Base-by-base conservation (phyloP, 2,888 invertebrate species). In the Leptodirus hochenwartii region DNA sequence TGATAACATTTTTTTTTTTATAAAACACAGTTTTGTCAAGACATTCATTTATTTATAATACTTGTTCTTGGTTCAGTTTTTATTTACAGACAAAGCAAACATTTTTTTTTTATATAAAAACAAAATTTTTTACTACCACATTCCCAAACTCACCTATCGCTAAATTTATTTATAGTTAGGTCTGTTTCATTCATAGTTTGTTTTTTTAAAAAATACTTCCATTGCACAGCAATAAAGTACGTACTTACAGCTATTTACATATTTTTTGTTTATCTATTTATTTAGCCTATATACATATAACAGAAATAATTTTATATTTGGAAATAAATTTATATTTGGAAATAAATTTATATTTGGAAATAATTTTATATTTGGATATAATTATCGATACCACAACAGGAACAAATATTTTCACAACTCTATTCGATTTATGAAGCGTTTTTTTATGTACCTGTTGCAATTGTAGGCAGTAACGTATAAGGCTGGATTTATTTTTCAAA, bases 201-300 rank as follows among this genome's bases (percentile, higher is more conserved):
- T 26, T 28, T 25, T 24, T 31, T 32, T 31, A 38, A 35, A 38
- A 37, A 39, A 37, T 36, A 35, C 32, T 35, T 32, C 41, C 43
- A 43, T 43, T 43, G 43, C 43, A 43, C 42, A 43, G 41, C 42
- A 43, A 43, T 43, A 43, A 43, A 44, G 43, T 41, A 39, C 38
- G 37, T 39, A 34, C 30, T 33, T 35, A 36, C 35, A 34, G 15
- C 24, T 13, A 32, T 30, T 25, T 27, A 13, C 29, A 32, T 23
- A 30, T 26, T 9, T 27, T 23, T 27, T 15, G 13, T 4, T 32
- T 16, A 30, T 30, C 27, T 17, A 29, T 31, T 32, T 27, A 27
- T 37, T 31, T 23, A 26, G 30, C 31, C 34, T 32, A 15, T 37
- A 37, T 34, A 28, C 34, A 36, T 34, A 36, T 23, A 27, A 29